Percentiles rank a stretch among this genome's conserved stretches.
Evolutionary conservation across 2,888 invertebrate genomes (phyloP).

Genomic region (Drosophila subquinaria): DNA sequence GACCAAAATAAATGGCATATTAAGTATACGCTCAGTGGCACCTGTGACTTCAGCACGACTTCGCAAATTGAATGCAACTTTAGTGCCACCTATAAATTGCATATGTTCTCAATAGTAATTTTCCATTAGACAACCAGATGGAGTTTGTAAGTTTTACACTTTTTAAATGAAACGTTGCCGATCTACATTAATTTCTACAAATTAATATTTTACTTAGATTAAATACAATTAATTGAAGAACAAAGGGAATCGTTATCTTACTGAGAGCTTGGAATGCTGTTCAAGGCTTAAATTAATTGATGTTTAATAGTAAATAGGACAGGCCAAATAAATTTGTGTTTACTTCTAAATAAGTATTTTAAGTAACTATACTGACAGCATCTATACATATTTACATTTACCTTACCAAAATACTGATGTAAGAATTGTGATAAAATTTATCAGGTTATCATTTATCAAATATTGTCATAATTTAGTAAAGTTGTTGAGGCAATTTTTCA

Average conservation of each 20-base stretch:
- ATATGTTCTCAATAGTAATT: conserved; percentile 20
- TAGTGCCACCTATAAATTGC: conserved; percentile 13
- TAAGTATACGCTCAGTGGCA: conserved; percentile 75
- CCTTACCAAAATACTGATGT: conserved; percentile 1
- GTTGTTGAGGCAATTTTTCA: conserved; percentile 54
- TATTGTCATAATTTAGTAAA: conserved; percentile 44
- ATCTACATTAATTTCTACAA: neutral
- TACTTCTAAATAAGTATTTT: neutral
- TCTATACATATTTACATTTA: neutral
- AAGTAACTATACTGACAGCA: neutral
- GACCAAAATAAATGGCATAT: conserved; percentile 76
- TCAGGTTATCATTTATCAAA: conserved; percentile 48
- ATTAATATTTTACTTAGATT: neutral
- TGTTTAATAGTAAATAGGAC: neutral
- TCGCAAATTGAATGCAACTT: conserved; percentile 42
- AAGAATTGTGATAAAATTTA: conserved; percentile 50
- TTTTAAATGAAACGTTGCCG: neutral
- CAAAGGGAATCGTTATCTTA: too few relatives aligned
- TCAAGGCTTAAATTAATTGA: neutral
- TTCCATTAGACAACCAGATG: neutral
- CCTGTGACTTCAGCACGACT: conserved; percentile 55
- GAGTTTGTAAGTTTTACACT: neutral
- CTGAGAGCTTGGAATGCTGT: too few relatives aligned
- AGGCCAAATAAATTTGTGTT: neutral
- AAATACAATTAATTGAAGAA: neutral